These are phyloP conservation scores for Crocodylus rhombifer DNA, from an alignment of 2,797 vertebrate species.

Conservation along the genomic window DNA sequence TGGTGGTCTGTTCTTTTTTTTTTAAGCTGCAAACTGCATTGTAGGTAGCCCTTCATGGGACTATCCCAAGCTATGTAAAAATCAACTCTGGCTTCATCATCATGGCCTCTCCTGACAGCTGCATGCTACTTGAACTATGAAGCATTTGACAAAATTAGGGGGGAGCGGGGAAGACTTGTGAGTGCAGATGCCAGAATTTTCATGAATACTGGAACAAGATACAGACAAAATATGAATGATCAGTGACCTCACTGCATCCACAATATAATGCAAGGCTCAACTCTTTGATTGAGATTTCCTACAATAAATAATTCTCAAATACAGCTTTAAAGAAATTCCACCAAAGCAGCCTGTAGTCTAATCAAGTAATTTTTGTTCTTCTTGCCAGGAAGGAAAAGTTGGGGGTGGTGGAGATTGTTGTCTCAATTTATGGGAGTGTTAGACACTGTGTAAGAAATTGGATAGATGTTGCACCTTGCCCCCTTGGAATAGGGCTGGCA, in stretches of 20 bases:
- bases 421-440: background rate
- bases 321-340: background rate
- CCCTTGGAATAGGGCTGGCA: background rate
- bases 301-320: background rate
- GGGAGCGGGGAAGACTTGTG: background rate
- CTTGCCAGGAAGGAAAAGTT: background rate
- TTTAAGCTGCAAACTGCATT: too few species aligned
- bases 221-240: background rate
- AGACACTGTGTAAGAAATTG: background rate
- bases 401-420: background rate
- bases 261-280: background rate
- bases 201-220: rapidly evolving
- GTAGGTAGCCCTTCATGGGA: background rate
- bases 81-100: background rate
- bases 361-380: background rate
- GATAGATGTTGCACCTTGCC: background rate
- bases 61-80: background rate
- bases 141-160: background rate
- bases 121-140: background rate
- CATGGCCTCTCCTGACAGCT: background rate
- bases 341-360: background rate
- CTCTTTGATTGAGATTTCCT: background rate
- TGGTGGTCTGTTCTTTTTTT: background rate
- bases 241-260: background rate
- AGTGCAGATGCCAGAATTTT: background rate